Conservation (phyloP, 2,113 vertebrate genomes). For the Tachysurus vachellii region DNA sequence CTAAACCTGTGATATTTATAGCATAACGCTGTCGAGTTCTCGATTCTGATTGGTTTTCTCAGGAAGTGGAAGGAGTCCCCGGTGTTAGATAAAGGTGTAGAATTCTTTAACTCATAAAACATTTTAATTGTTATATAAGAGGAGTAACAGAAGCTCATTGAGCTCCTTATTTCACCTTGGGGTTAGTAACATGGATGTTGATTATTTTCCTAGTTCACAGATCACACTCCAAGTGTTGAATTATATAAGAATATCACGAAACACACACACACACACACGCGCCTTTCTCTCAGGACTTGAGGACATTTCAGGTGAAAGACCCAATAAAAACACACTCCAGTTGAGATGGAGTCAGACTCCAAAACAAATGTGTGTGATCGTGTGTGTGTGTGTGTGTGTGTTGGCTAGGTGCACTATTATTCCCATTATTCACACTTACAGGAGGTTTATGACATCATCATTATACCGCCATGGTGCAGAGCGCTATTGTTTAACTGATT, state of each 20-base stretch:
- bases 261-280: neutral
- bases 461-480: slow-evolving; percentile 31
- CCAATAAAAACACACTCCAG: slow-evolving; percentile 18
- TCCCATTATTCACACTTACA: slow-evolving; percentile 32
- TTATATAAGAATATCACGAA: neutral
- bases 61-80: neutral
- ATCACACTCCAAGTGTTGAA: neutral
- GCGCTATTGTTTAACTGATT: slow-evolving; percentile 45
- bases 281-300: neutral
- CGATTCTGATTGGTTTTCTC: neutral
- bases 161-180: neutral
- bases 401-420: slow-evolving; percentile 27
- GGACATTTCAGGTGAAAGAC: slow-evolving; percentile 27
- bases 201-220: neutral
- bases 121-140: neutral
- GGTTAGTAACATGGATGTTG: neutral
- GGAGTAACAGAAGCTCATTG: neutral
- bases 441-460: slow-evolving; percentile 38
- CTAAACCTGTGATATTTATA: neutral
- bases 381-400: slow-evolving; percentile 38
- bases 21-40: neutral
- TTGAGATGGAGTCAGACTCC: slow-evolving; percentile 2
- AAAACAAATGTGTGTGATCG: slow-evolving; percentile 27
- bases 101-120: neutral
- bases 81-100: neutral